Evolutionary conservation across 2,797 vertebrate genomes (phyloP), one percentile per base, ranked within the genome.

Genomic region (Leptodactylus fallax): DNA sequence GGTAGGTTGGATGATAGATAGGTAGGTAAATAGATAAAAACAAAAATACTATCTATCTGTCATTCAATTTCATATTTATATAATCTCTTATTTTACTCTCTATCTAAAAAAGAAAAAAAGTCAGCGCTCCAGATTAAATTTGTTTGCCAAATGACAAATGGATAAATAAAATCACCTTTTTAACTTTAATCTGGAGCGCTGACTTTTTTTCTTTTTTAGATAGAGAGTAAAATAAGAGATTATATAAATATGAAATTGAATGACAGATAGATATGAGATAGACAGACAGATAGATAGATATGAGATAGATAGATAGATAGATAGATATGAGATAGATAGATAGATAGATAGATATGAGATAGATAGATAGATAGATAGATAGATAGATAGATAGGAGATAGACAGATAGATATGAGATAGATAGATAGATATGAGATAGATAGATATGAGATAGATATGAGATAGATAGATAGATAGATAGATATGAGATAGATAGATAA

Each of bases 341-440:
- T 71, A 71, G 27, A 71, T 45, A 71, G 27, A 69, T 69, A 69
- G 65, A 69, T 69, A 69, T 4, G 63, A 65, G 63, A 65, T 65
- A 65, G 63, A 36, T 36, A n/a, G 79, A 63, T 47, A 81, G 36
- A 76, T 51, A 76, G 72, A 69, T 69, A 27, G 63, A 67, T 77
- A 53, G 49, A 77, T 49, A 49, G 19, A 53, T 49, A 77, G 72
- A 77, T 77, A 77, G 12, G 3, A 60, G 72, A 77, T 77, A 77
- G 72, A 77, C 53, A 77, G 72, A 77, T 77, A 51, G 49, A 51
- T 51, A 51, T 51, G 49, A 51, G 49, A 51, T 51, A 51, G 49
- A 51, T 51, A 51, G 49, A 51, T 51, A 51, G 49, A 51, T 51
- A 51, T 51, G 49, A 51, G 49, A 51, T 51, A 51, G 49, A 51